These are phyloP conservation scores for Agrypnia vestita DNA, from an alignment of 1,140 invertebrate species.

Conservation along the genomic window DNA sequence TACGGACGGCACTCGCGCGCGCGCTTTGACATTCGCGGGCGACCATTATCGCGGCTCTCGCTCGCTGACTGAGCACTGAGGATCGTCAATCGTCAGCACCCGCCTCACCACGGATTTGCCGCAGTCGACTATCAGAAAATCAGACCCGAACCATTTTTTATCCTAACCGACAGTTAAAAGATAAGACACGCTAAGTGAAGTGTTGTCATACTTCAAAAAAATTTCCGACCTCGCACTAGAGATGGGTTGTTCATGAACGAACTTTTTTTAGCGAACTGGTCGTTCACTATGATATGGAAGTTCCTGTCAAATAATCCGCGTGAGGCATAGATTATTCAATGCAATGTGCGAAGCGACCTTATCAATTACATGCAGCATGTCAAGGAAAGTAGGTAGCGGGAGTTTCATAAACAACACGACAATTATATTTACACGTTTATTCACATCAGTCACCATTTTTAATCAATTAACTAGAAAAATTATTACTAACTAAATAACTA, in stretches of 20 bases:
- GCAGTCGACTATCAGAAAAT: not conserved
- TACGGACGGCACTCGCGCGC: not conserved
- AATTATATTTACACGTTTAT: too few species aligned
- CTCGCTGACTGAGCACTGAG: not conserved
- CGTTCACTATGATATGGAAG: not conserved
- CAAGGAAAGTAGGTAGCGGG: too few species aligned
- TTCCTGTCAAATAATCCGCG: too few species aligned
- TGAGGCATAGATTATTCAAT: too few species aligned
- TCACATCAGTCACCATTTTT: too few species aligned
- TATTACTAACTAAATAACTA: too few species aligned
- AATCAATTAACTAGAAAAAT: too few species aligned
- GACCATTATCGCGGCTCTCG: not conserved
- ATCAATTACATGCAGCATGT: too few species aligned
- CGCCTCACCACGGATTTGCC: not conserved
- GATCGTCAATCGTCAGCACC: not conserved
- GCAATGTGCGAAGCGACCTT: too few species aligned
- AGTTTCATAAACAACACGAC: too few species aligned
- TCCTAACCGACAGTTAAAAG: not conserved
- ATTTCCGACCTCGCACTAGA: not conserved
- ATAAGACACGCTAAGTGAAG: conserved; percentile 21
- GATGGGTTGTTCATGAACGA: not conserved
- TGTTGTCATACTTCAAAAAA: not conserved
- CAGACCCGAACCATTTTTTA: not conserved
- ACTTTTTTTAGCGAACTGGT: not conserved
- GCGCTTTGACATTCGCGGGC: not conserved